phyloP scores from a whole-genome alignment of 2,113 vertebrate species.

The Crotalus helleri region DNA sequence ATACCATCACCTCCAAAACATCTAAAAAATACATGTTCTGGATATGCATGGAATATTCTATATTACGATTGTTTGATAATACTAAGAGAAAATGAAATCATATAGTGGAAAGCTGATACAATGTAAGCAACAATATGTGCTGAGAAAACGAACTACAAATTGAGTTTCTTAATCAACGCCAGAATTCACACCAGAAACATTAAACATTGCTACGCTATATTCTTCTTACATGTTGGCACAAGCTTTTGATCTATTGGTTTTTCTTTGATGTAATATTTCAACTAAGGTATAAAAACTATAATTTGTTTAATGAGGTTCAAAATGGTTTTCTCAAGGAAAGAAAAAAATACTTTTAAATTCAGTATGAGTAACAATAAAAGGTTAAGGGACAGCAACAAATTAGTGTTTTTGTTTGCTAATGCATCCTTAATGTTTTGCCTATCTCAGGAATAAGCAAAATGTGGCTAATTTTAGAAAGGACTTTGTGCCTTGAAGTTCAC shows the following conservation, averaged over 20 bases:
- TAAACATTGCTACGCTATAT: constrained; percentile 44
- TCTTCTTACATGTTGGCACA: constrained; percentile 40
- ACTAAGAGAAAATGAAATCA: constrained; percentile 44
- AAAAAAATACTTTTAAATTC: constrained; percentile 42
- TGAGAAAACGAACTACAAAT: constrained; percentile 57
- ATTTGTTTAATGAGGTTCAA: constrained; percentile 43
- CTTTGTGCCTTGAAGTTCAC: background rate
- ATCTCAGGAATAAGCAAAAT: background rate
- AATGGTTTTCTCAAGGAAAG: constrained; percentile 35
- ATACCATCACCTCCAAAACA: constrained; percentile 23
- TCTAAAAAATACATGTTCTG: constrained; percentile 45
- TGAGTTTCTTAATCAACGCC: constrained; percentile 49
- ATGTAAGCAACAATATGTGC: constrained; percentile 35
- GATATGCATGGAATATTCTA: constrained; percentile 1
- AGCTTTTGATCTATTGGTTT: constrained; percentile 56
- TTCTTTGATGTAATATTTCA: constrained; percentile 55
- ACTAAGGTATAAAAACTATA: constrained; percentile 38
- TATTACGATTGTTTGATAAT: constrained; percentile 27
- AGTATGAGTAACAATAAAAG: constrained; percentile 35
- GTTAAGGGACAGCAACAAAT: background rate
- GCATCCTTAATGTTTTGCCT: constrained; percentile 7
- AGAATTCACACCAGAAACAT: constrained; percentile 48
- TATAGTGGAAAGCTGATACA: constrained; percentile 54
- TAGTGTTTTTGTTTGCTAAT: constrained; percentile 19
- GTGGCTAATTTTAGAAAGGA: background rate